phyloP scores from a whole-genome alignment of 2,888 invertebrate genomes.

The Tipula helvola region DNA sequence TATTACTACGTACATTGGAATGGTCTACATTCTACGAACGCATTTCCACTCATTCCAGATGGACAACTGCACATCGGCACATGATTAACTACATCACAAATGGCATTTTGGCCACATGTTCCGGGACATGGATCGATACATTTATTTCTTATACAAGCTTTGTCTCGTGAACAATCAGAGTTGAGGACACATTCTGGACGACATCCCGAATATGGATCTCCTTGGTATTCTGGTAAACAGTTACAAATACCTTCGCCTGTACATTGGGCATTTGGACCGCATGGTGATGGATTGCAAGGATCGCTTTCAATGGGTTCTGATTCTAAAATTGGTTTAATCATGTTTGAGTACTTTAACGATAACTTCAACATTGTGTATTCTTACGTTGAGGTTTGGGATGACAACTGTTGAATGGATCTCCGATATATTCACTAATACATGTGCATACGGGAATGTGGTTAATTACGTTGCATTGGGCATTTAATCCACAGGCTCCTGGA shows the following conservation, averaged over 20 bases:
- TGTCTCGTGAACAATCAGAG: slow-evolving; percentile 54
- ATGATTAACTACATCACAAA: slow-evolving; percentile 65
- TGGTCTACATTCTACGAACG: slow-evolving; percentile 44
- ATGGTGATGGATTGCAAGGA: slow-evolving; percentile 63
- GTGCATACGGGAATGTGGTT: slow-evolving; percentile 58
- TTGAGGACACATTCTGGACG: slow-evolving; percentile 71
- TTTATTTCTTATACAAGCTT: slow-evolving; percentile 58
- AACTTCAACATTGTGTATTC: slow-evolving; percentile 8
- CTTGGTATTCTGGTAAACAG: slow-evolving; percentile 52
- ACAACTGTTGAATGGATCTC: slow-evolving; percentile 70
- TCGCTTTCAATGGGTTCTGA: slow-evolving; percentile 30
- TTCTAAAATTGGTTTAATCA: not conserved
- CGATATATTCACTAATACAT: slow-evolving; percentile 45
- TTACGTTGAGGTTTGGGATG: slow-evolving; percentile 39
- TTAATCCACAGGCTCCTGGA: slow-evolving; percentile 54
- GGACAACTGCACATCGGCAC: slow-evolving; percentile 65
- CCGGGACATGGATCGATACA: slow-evolving; percentile 68
- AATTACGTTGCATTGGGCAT: slow-evolving; percentile 51
- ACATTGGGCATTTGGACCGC: slow-evolving; percentile 62
- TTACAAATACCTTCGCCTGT: slow-evolving; percentile 45
- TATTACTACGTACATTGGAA: slow-evolving; percentile 10
- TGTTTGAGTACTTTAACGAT: not conserved
- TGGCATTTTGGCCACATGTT: slow-evolving; percentile 62
- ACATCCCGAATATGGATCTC: slow-evolving; percentile 64
- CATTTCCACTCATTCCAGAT: slow-evolving; percentile 59